Conservation (phyloP, 2,113 vertebrate genomes). For the Anolis carolinensis region DNA sequence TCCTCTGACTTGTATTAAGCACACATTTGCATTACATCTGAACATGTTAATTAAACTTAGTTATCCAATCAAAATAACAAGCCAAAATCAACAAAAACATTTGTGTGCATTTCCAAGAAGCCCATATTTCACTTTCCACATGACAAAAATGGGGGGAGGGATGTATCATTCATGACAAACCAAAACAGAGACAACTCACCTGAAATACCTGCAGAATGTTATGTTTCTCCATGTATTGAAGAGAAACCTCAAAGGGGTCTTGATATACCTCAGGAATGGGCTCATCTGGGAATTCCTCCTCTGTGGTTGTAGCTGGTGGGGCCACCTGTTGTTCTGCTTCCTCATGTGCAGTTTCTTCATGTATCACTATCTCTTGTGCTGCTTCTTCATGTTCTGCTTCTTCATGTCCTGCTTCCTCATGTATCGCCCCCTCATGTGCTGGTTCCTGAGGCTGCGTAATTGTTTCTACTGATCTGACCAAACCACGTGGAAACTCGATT, state of each 20-base stretch:
- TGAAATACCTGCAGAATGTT: conserved; percentile 84
- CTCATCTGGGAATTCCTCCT: neutral
- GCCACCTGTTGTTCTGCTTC: neutral
- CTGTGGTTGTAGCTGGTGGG: fast-evolving
- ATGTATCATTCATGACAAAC: neutral
- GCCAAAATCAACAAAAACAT: neutral
- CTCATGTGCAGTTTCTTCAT: neutral
- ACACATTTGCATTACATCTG: neutral
- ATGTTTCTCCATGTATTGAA: conserved; percentile 81
- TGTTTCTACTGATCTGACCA: neutral
- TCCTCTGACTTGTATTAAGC: neutral
- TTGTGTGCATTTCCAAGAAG: neutral
- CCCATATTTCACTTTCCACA: neutral
- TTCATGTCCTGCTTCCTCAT: neutral
- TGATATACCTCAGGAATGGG: conserved; percentile 57
- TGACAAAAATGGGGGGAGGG: neutral
- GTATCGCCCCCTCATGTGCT: neutral
- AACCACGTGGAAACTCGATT: neutral
- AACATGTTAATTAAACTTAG: neutral
- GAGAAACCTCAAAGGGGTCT: conserved; percentile 79
- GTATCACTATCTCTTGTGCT: neutral
- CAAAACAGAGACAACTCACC: conserved; percentile 70
- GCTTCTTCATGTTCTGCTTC: neutral
- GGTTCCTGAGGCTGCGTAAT: neutral
- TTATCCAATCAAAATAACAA: neutral